Conservation (phyloP, 2,797 vertebrate species). For the Alfaro cultratus region DNA sequence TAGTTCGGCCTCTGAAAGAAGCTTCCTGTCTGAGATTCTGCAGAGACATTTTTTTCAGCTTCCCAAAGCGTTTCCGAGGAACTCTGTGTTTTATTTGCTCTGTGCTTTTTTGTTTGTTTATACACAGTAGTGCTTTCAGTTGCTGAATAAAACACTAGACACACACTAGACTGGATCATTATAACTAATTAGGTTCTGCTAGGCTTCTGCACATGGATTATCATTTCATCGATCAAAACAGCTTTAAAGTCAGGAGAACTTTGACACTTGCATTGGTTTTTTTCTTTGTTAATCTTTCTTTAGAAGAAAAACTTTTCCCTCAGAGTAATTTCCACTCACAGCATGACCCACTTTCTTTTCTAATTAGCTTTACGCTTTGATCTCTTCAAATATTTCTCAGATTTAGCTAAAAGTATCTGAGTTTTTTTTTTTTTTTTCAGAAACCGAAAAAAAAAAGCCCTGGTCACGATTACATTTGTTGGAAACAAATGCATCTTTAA, state of each 20-base stretch:
- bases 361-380: background rate
- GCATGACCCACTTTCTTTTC: background rate
- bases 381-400: background rate
- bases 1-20: slow-evolving; percentile 1
- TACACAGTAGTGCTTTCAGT: background rate
- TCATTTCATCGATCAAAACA: background rate
- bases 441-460: background rate
- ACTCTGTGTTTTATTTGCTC: background rate
- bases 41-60: background rate
- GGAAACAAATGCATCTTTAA: background rate
- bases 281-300: background rate
- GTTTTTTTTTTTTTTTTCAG: background rate
- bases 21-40: background rate
- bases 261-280: background rate
- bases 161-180: background rate
- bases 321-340: background rate
- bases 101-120: background rate
- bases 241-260: background rate
- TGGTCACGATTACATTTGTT: background rate
- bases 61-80: background rate
- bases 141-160: background rate
- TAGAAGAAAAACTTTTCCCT: background rate
- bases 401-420: background rate
- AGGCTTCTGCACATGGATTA: background rate
- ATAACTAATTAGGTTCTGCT: background rate